These are phyloP conservation scores for Cheilinus undulatus DNA, from an alignment of 2,113 vertebrate species.

Conservation along the genomic window DNA sequence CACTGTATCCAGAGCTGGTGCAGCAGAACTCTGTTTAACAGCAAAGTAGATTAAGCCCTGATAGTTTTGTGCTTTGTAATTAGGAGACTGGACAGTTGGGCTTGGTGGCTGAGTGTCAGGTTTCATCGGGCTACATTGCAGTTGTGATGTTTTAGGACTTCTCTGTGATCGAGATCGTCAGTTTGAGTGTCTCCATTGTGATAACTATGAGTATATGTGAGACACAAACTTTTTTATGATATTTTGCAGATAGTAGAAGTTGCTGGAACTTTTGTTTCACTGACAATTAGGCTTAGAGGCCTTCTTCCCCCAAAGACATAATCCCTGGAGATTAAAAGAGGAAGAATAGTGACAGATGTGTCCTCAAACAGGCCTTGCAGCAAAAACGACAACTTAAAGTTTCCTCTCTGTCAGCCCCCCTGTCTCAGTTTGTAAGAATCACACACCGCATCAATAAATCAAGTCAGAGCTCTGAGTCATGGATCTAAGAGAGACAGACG, in stretches of 20 bases:
- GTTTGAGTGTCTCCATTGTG: constrained; percentile 1
- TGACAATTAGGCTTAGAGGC: constrained; percentile 13
- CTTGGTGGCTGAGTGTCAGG: too few species aligned
- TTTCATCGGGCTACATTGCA: background rate
- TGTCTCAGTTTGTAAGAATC: constrained; percentile 68
- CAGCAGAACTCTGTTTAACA: too few species aligned
- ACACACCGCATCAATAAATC: constrained; percentile 66
- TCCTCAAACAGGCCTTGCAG: constrained; percentile 53
- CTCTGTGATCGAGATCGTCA: constrained; percentile 44
- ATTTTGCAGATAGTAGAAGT: background rate
- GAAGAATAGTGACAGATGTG: constrained; percentile 36
- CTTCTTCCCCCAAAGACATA: constrained; percentile 19
- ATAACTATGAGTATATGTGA: constrained; percentile 16
- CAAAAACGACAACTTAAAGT: constrained; percentile 47
- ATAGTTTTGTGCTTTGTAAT: too few species aligned
- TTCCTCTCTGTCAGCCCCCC: constrained; percentile 48
- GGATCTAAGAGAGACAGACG: constrained; percentile 45
- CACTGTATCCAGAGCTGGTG: too few species aligned
- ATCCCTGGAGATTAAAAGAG: constrained; percentile 37
- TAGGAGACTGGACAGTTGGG: too few species aligned
- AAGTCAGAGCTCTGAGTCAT: constrained; percentile 45
- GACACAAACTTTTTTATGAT: constrained; percentile 4
- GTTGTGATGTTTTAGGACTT: constrained; percentile 9
- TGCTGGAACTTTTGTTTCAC: constrained; percentile 14
- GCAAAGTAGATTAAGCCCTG: too few species aligned